phyloP scores from a whole-genome alignment of 2,797 vertebrate species.

The Hephaestus fuliginosus region DNA sequence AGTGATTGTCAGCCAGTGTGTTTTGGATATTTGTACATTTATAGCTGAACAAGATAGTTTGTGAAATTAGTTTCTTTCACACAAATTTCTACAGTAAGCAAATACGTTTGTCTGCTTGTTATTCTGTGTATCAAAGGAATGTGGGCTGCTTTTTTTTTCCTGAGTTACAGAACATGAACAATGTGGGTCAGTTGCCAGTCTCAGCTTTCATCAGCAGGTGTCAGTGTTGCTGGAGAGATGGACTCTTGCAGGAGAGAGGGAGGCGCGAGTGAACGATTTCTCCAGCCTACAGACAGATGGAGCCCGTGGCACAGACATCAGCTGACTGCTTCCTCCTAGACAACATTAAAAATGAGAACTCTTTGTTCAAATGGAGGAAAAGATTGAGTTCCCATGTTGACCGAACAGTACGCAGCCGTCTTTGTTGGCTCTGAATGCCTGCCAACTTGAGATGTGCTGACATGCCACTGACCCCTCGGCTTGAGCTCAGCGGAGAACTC shows the following conservation, averaged over 20 bases:
- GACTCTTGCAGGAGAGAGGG: not conserved
- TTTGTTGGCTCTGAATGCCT: not conserved
- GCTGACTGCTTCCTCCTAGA: conserved; percentile 4
- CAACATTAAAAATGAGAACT: conserved; percentile 2
- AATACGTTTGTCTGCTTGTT: not conserved
- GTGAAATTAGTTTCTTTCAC: not conserved
- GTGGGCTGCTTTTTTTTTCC: not conserved
- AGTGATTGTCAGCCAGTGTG: not conserved
- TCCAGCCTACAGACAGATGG: conserved; percentile 72
- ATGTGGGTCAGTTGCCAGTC: conserved; percentile 57
- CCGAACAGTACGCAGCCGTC: not conserved
- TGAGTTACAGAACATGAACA: not conserved
- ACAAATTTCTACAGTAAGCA: not conserved
- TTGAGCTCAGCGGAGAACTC: not conserved
- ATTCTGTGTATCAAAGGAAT: not conserved
- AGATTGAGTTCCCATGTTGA: conserved; percentile 7
- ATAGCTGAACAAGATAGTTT: not conserved
- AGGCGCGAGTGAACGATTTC: conserved; percentile 27
- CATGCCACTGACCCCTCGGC: not conserved
- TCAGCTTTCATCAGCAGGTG: conserved; percentile 56
- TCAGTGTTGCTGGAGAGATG: conserved; percentile 59
- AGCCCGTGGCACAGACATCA: conserved; percentile 51
- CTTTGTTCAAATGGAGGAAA: conserved; percentile 48
- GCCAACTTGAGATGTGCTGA: not conserved
- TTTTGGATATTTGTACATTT: not conserved